These are phyloP conservation scores for Antheraea pernyi DNA, from an alignment of 1,140 invertebrate genomes.

Conservation along the genomic window DNA sequence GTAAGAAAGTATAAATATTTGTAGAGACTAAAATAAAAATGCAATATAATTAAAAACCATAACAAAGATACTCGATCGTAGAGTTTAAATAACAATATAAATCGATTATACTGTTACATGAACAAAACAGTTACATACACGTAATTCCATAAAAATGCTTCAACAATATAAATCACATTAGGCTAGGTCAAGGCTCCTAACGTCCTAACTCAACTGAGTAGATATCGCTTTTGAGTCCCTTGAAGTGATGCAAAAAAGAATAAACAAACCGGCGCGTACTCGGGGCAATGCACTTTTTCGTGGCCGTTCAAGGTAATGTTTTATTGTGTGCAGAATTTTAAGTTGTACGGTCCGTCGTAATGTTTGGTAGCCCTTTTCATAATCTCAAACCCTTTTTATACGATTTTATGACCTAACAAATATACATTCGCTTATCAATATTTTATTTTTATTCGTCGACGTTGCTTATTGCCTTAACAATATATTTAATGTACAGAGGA, in stretches of 20 bases:
- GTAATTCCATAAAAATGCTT: slow-evolving; percentile 30
- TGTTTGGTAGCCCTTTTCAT: neutral
- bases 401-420: neutral
- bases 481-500: too few species aligned
- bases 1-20: too few species aligned
- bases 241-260: slow-evolving; percentile 48
- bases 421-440: neutral
- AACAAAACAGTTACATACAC: slow-evolving; percentile 13
- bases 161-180: slow-evolving; percentile 67
- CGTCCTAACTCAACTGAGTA: slow-evolving; percentile 67
- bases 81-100: neutral
- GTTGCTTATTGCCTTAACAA: too few species aligned
- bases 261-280: slow-evolving; percentile 40
- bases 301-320: slow-evolving; percentile 63
- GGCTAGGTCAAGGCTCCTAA: slow-evolving; percentile 73
- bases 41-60: neutral
- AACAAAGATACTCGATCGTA: neutral
- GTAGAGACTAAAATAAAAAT: neutral
- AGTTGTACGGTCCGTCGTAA: slow-evolving; percentile 40
- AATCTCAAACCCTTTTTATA: neutral
- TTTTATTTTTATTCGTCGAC: too few species aligned
- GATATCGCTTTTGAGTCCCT: slow-evolving; percentile 31
- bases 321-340: slow-evolving; percentile 38
- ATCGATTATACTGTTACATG: neutral
- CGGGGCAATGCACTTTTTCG: slow-evolving; percentile 73